Evolutionary conservation across 2,113 vertebrate genomes (phyloP).

Genomic region (Corynorhinus townsendii): DNA sequence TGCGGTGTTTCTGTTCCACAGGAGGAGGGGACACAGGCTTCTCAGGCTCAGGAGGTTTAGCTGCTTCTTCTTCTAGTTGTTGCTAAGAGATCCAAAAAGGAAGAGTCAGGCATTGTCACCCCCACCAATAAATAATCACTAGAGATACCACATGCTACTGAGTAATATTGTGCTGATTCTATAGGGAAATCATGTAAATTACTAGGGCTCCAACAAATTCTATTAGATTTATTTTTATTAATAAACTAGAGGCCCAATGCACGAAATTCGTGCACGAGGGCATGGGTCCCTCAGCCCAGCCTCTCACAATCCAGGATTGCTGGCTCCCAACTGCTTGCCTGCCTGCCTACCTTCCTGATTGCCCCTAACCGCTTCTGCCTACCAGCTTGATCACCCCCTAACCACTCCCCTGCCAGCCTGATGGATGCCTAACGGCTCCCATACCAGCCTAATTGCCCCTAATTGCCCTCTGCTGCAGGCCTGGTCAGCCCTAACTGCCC

Average conservation of each 20-base stretch:
- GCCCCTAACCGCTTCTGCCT: too few relatives aligned
- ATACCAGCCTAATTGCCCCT: too few relatives aligned
- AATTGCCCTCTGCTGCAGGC: too few relatives aligned
- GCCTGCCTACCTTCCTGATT: too few relatives aligned
- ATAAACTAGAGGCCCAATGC: background rate
- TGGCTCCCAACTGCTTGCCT: too few relatives aligned
- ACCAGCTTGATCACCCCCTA: too few relatives aligned
- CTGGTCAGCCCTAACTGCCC: too few relatives aligned
- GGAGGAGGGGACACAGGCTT: slow-evolving; percentile 96
- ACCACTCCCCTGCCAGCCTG: too few relatives aligned
- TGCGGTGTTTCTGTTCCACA: slow-evolving; percentile 98
- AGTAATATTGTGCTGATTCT: slow-evolving; percentile 45
- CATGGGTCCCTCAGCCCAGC: too few relatives aligned
- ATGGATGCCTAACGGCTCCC: too few relatives aligned
- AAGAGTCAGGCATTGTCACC: slow-evolving; percentile 73
- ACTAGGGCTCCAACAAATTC: background rate
- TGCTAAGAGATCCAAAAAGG: slow-evolving; percentile 89
- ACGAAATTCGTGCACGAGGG: too few relatives aligned
- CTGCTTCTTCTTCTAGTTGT: slow-evolving; percentile 99
- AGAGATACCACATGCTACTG: slow-evolving; percentile 63
- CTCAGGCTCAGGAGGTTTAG: slow-evolving; percentile 97
- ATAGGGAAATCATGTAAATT: background rate
- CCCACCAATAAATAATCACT: slow-evolving; percentile 68
- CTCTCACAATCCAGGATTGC: too few relatives aligned
- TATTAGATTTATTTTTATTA: background rate